These are phyloP conservation scores for Crotalus helleri DNA, from an alignment of 2,113 vertebrate genomes.

Conservation along the genomic window DNA sequence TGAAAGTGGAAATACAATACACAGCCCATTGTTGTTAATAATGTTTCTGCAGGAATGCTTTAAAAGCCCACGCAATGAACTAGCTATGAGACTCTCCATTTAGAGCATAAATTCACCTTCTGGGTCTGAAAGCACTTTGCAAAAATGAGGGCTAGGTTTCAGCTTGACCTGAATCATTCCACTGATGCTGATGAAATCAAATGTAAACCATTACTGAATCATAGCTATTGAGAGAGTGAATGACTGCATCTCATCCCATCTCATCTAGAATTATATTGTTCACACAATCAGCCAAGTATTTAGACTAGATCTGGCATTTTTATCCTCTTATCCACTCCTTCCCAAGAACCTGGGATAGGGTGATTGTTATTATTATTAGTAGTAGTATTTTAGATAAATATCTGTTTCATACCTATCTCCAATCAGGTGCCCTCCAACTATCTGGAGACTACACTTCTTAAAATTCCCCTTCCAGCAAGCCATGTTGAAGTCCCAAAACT, in stretches of 20 bases:
- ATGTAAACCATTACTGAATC: constrained; percentile 1
- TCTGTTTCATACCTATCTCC: background rate
- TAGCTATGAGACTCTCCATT: background rate
- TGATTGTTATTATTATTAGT: background rate
- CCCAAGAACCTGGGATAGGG: background rate
- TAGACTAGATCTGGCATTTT: background rate
- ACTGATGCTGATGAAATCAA: constrained; percentile 14
- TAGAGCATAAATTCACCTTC: background rate
- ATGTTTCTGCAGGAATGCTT: background rate
- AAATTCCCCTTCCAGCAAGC: background rate
- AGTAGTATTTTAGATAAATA: background rate
- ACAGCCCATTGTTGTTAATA: background rate
- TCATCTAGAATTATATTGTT: background rate
- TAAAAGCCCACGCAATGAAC: background rate
- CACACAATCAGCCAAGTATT: background rate
- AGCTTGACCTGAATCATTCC: constrained; percentile 10
- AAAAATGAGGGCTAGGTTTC: background rate
- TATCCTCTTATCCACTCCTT: background rate
- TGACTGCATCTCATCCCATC: background rate
- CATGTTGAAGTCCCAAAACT: background rate
- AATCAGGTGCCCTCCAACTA: background rate
- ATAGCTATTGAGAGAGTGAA: background rate
- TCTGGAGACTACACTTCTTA: background rate
- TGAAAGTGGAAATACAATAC: background rate
- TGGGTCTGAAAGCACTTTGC: background rate